Conservation (phyloP, 2,888 invertebrate genomes). For the Tipula vernalis region DNA sequence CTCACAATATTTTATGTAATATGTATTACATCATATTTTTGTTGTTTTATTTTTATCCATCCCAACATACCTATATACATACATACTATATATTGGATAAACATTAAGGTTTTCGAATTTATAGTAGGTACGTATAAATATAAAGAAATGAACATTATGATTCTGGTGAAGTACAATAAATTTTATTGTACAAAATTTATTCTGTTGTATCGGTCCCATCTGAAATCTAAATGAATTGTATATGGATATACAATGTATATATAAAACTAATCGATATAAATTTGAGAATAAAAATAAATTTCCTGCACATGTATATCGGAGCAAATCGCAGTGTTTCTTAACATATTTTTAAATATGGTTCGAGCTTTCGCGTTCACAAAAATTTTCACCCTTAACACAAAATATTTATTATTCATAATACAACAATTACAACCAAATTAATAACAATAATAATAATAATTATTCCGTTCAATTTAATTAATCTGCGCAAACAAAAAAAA, state of each 20-base stretch:
- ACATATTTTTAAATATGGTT: no score
- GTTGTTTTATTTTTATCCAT: background rate
- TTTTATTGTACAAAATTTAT: background rate
- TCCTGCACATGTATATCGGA: no score
- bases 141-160: background rate
- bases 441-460: background rate
- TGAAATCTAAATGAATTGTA: background rate
- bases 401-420: background rate
- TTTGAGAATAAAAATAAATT: background rate
- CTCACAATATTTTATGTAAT: background rate
- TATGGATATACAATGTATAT: background rate
- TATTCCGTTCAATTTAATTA: background rate
- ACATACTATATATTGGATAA: background rate
- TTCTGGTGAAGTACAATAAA: background rate
- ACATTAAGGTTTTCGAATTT: background rate
- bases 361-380: background rate
- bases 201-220: background rate
- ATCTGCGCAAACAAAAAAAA: background rate
- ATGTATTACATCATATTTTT: background rate
- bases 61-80: background rate
- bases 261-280: background rate
- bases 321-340: no score
- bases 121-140: background rate
- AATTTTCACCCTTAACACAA: background rate
- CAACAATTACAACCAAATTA: background rate